phyloP scores from a whole-genome alignment of 2,888 invertebrate species.

The Spicauda simplicius region DNA sequence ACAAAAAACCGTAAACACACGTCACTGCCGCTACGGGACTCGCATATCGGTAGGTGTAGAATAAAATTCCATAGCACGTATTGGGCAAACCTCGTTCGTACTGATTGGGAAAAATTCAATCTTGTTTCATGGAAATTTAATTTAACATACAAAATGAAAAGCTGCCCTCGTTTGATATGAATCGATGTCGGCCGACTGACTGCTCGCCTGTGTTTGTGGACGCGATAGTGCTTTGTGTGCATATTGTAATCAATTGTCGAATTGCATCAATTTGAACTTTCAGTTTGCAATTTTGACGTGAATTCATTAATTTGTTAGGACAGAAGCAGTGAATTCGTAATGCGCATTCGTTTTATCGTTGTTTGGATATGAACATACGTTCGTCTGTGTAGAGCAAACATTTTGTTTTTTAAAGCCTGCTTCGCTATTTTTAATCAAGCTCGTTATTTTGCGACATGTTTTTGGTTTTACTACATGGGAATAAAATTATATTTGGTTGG shows the following conservation, averaged over 20 bases:
- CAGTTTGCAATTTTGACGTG: slow-evolving; percentile 80
- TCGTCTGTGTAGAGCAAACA: slow-evolving; percentile 34
- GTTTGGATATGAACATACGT: slow-evolving; percentile 36
- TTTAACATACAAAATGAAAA: slow-evolving; percentile 84
- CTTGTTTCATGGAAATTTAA: slow-evolving; percentile 85
- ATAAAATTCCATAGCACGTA: slow-evolving; percentile 58
- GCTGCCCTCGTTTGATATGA: slow-evolving; percentile 79
- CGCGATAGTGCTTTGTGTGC: slow-evolving; percentile 75
- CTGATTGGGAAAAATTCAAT: slow-evolving; percentile 85
- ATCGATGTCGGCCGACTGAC: slow-evolving; percentile 75
- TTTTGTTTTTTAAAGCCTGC: slow-evolving; percentile 36
- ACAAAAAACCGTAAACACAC: slow-evolving; percentile 34
- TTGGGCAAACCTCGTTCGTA: slow-evolving; percentile 62
- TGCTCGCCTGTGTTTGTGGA: slow-evolving; percentile 81
- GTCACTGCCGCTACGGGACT: slow-evolving; percentile 29
- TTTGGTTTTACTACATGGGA: slow-evolving; percentile 8
- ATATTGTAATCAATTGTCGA: slow-evolving; percentile 83
- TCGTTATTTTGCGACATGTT: slow-evolving; percentile 29
- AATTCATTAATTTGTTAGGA: slow-evolving; percentile 73
- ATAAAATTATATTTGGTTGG: neutral
- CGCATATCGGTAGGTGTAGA: slow-evolving; percentile 43
- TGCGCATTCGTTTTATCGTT: slow-evolving; percentile 38
- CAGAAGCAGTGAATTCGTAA: slow-evolving; percentile 42
- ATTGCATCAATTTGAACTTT: slow-evolving; percentile 78
- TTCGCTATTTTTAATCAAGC: slow-evolving; percentile 35